Evolutionary conservation across 1,140 invertebrate species (phyloP), one percentile per base, ranked within the genome.

Genomic region (Bombus consobrinus): DNA sequence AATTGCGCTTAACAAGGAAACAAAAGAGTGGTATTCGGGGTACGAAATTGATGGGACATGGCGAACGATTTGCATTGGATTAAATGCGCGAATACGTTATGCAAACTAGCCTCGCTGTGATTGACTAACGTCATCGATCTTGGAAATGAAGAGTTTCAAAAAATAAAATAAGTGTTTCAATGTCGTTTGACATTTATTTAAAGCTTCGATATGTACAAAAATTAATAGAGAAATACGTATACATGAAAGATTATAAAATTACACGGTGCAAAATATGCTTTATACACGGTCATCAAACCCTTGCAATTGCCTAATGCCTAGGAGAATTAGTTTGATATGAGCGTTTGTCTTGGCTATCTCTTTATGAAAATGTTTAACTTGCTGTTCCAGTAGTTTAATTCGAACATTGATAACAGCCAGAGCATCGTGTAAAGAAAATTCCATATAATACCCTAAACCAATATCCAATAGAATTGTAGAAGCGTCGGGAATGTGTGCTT

Each of bases 311-410:
- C 95, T 94, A 34, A 98, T 96, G 15, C 96, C 96, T 89, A 97
- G 95, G 25, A 98, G 94, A 84, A 98, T 96, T 86, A 98, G 93
- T 93, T 98, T 98, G 81, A 98, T 98, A 91, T 98, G 96, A 15
- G 97, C 97, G 89, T 98, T 98, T 0, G 97, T 97, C 88, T 96
- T 96, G 2, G 97, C 95, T 83, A 97, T 96, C 89, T 97, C 96
- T 72, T 96, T 96, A 12, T 96, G 95, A 28, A 98, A 92, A 89
- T 96, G 96, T 37, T 96, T 95, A 15, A 96, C 96, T 91, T 97
- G 96, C n/a, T 93, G 94, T 83, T 97, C 96, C 22, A 97, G 95
- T 1, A 96, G 94, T 86, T 96, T 96, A 25, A 97, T 96, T 92
- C 97, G 96, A 72, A 97, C 96, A 90, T 97, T 96, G 76, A 98